Evolutionary conservation across 2,888 invertebrate genomes (phyloP).

Genomic region (Steinernema carpocapsae): DNA sequence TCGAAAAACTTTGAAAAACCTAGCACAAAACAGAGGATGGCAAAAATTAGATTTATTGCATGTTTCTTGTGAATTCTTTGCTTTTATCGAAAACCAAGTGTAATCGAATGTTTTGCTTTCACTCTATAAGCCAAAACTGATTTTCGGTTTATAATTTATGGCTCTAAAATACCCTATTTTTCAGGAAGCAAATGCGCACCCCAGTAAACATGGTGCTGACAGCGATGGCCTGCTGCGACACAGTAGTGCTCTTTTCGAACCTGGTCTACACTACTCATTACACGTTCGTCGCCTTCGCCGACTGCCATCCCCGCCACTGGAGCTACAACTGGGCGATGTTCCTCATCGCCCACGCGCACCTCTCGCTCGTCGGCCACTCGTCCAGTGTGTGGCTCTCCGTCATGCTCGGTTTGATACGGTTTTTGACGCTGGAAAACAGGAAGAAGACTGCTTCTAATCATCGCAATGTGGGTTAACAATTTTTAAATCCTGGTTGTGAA

Average conservation of each 20-base stretch:
- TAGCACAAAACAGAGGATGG: too few relatives aligned
- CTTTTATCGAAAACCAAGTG: too few relatives aligned
- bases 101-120: too few relatives aligned
- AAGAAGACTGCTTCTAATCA: constrained; percentile 54
- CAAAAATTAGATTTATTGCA: too few relatives aligned
- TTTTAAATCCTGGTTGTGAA: too few relatives aligned
- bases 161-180: constrained; percentile 25
- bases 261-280: constrained; percentile 68
- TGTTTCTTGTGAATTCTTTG: too few relatives aligned
- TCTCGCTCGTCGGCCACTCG: constrained; percentile 65
- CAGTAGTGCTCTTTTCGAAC: constrained; percentile 65
- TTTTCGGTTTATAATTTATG: too few relatives aligned
- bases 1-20: too few relatives aligned
- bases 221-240: constrained; percentile 68
- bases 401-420: constrained; percentile 65
- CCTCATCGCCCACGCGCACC: constrained; percentile 65
- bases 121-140: too few relatives aligned
- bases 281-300: constrained; percentile 63
- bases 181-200: constrained; percentile 66
- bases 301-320: constrained; percentile 54
- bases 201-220: constrained; percentile 68
- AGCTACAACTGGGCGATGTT: constrained; percentile 68
- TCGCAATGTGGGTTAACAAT: constrained; percentile 51
- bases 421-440: constrained; percentile 61
- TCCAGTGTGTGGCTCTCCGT: constrained; percentile 66